phyloP scores from a whole-genome alignment of 2,888 invertebrate species.

The Exephanes ischioxanthus region DNA sequence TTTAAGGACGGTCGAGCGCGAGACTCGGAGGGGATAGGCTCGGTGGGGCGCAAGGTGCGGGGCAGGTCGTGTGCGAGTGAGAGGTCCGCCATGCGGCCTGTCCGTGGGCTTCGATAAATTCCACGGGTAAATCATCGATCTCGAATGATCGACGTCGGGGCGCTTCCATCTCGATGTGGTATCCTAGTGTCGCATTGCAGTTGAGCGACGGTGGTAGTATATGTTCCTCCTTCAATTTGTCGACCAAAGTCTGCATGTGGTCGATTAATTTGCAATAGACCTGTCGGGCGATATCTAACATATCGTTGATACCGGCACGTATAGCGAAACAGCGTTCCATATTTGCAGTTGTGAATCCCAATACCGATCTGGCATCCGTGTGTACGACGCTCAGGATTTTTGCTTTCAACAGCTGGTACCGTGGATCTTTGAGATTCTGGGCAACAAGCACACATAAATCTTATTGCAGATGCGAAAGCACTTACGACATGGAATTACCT shows the following conservation, averaged over 20 bases:
- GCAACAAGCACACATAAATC: neutral
- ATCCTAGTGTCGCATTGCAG: conserved; percentile 91
- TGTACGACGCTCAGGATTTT: conserved; percentile 86
- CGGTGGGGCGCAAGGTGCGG: too few species aligned
- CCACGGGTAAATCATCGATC: conserved; percentile 87
- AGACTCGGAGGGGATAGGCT: too few species aligned
- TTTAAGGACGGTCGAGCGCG: too few species aligned
- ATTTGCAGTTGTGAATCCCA: conserved; percentile 86
- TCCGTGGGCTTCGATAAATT: conserved; percentile 91
- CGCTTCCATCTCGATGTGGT: conserved; percentile 90
- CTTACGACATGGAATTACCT: conserved; percentile 84
- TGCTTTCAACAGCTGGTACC: conserved; percentile 85
- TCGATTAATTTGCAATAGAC: conserved; percentile 95
- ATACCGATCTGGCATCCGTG: conserved; percentile 86
- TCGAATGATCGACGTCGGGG: conserved; percentile 86
- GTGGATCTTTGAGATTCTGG: conserved; percentile 80
- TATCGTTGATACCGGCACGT: conserved; percentile 90
- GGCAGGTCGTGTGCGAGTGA: too few species aligned
- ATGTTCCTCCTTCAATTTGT: conserved; percentile 88
- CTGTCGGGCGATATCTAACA: conserved; percentile 93
- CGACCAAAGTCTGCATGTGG: conserved; percentile 91
- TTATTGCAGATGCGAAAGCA: neutral
- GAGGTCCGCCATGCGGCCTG: too few species aligned
- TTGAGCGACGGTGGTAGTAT: conserved; percentile 89
- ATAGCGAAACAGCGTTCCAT: conserved; percentile 92